Conservation (phyloP, 2,888 invertebrate genomes). For the Trilocha varians region DNA sequence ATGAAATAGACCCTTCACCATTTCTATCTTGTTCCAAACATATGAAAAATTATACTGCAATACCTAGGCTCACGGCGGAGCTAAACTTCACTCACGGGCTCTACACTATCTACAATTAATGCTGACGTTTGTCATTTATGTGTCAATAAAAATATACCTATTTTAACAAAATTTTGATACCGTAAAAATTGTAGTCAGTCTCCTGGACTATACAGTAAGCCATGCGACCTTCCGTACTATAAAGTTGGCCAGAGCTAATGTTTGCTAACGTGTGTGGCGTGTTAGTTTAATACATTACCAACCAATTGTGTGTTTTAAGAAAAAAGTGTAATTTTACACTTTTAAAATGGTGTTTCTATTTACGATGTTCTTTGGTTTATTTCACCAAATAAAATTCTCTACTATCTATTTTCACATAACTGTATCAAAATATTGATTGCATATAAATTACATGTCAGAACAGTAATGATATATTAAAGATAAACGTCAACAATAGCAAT, state of each 20-base stretch:
- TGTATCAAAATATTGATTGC: background rate
- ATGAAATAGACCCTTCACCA: no score
- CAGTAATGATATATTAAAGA: background rate
- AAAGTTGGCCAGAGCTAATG: constrained; percentile 16
- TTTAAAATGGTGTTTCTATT: background rate
- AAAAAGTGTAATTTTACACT: background rate
- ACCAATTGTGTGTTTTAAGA: background rate
- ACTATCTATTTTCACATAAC: no score
- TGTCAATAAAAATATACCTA: no score
- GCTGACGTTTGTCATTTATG: no score
- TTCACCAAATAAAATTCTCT: no score
- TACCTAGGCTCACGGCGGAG: no score
- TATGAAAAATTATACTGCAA: no score
- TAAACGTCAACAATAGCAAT: background rate
- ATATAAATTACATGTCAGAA: background rate
- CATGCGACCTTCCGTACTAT: background rate
- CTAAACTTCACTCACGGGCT: no score
- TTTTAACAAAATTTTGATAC: no score
- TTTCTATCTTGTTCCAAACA: no score
- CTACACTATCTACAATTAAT: no score
- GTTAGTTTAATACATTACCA: background rate
- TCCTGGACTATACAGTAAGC: constrained; percentile 6
- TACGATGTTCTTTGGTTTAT: background rate
- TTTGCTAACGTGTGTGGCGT: constrained; percentile 13
- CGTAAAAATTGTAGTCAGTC: background rate